A percentile compares a stretch with the other conserved stretches of the same genome.
Evolutionary conservation across 2,888 invertebrate genomes (phyloP).

Genomic region (Malthinus flaveolus): DNA sequence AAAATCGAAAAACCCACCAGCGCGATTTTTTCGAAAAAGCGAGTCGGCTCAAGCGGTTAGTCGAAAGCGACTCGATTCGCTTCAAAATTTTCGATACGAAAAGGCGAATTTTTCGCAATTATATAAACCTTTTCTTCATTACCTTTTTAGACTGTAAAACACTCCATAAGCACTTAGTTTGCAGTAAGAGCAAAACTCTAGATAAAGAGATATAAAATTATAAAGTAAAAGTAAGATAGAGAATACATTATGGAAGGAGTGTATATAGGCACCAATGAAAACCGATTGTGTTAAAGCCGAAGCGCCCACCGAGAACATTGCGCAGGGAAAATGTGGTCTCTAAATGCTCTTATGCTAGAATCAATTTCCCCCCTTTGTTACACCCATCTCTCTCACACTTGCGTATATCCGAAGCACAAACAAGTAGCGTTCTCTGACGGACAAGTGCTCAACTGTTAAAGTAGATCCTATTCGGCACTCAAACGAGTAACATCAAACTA

Average conservation of each 20-base stretch:
- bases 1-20: too few species aligned
- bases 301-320: constrained; percentile 54
- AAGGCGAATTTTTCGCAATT: constrained; percentile 3
- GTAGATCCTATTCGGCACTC: constrained; percentile 59
- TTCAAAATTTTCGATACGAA: too few species aligned
- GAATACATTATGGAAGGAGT: constrained; percentile 51
- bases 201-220: constrained; percentile 32
- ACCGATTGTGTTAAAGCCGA: constrained; percentile 62
- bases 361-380: constrained; percentile 42
- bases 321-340: constrained; percentile 53
- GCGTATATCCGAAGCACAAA: constrained; percentile 35
- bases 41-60: too few species aligned
- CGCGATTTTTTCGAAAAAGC: too few species aligned
- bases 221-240: constrained; percentile 23
- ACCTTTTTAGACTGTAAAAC: constrained; percentile 29
- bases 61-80: too few species aligned
- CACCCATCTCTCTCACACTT: constrained; percentile 41
- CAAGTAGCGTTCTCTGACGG: constrained; percentile 57
- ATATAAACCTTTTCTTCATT: constrained; percentile 27
- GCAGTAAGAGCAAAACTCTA: constrained; percentile 30
- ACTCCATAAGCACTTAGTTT: constrained; percentile 31
- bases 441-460: constrained; percentile 51
- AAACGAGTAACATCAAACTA: constrained; percentile 60
- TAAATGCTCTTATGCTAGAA: constrained; percentile 45
- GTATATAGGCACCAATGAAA: constrained; percentile 62